Evolutionary conservation across 1,140 invertebrate species (phyloP), one percentile per base, ranked within the genome.

Genomic region (Drosophila novamexicana): DNA sequence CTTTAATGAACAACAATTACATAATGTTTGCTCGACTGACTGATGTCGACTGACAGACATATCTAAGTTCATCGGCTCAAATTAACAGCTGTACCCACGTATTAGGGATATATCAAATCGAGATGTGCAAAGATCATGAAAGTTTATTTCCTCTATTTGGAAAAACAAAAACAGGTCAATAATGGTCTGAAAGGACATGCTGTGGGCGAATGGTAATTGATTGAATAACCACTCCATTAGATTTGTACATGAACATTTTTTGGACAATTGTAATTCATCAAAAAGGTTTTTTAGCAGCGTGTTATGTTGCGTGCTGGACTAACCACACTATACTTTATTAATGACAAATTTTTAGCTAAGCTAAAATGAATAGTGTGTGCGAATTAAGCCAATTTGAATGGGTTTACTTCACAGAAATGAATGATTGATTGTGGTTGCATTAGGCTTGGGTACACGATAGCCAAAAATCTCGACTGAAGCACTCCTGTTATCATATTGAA

Each of bases 1-100:
- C 83, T 72, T 56, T 61, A 86, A 67, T 75, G 63, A 70, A 29
- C 52, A 76, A 86, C 67, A 86, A 81, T 81, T 85, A 85, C 65
- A 79, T 37, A 63, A 65, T 44, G 61, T 50, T 42, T 56, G 34
- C 10, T n/a, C 16, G 39, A 4, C 47, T 18, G 22, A 29, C 12
- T 22, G 18, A 29, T 32, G 47, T 10, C 18, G 22, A 39, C 7
- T 39, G 40, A 37, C 52, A 42, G 42, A 47, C 50, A 39, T 39
- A 44, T 14, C 12, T 9, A 53, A 12, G 5, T 14, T 14, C 36
- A 16, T 67, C 10, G 18, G 53, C 34, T 40, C 6, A 10, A 10
- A 40, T 47, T 42, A 39, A 65, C 42, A 45, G 49, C 44, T 22
- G 9, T 1, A 49, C 3, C n/a, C 29, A 3, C n/a, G 22, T 16